Conservation (phyloP, 2,113 vertebrate species). For the Ictalurus furcatus region DNA sequence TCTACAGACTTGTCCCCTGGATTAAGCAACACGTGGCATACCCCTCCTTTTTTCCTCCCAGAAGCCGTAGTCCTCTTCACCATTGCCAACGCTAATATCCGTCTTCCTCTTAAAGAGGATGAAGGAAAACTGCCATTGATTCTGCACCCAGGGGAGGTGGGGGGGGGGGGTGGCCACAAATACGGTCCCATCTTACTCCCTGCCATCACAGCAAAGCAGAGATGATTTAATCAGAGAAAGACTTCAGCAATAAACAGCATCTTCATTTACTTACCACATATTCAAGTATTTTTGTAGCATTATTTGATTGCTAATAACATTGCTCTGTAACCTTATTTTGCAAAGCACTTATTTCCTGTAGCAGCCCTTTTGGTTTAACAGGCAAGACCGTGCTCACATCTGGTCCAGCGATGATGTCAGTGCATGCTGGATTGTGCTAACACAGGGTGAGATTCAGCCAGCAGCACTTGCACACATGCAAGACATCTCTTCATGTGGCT, state of each 20-base stretch:
- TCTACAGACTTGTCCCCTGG: neutral
- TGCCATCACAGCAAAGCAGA: constrained; percentile 53
- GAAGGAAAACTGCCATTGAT: constrained; percentile 50
- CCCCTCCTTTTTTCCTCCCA: constrained; percentile 31
- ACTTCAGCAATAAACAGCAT: constrained; percentile 50
- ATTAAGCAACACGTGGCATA: constrained; percentile 39
- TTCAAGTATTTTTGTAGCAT: constrained; percentile 57
- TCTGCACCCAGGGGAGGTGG: constrained; percentile 32
- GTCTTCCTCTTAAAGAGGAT: constrained; percentile 39
- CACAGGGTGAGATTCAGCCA: constrained; percentile 67
- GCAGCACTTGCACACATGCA: constrained; percentile 69
- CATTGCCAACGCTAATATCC: constrained; percentile 33
- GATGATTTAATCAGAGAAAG: constrained; percentile 48
- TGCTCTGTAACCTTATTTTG: constrained; percentile 54
- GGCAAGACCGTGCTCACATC: constrained; percentile 77
- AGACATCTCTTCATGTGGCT: constrained; percentile 65
- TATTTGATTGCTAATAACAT: constrained; percentile 61
- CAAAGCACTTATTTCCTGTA: constrained; percentile 69
- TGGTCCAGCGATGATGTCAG: constrained; percentile 77
- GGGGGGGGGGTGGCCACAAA: neutral
- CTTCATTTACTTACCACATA: constrained; percentile 61
- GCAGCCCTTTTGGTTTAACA: constrained; percentile 67
- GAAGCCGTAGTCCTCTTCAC: constrained; percentile 14
- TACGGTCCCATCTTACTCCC: constrained; percentile 43
- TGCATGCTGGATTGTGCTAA: constrained; percentile 60